Percentiles rank a stretch among this genome's conserved stretches.
Evolutionary conservation across 2,888 invertebrate genomes (phyloP).

Genomic region (Phragmatobia fuliginosa): DNA sequence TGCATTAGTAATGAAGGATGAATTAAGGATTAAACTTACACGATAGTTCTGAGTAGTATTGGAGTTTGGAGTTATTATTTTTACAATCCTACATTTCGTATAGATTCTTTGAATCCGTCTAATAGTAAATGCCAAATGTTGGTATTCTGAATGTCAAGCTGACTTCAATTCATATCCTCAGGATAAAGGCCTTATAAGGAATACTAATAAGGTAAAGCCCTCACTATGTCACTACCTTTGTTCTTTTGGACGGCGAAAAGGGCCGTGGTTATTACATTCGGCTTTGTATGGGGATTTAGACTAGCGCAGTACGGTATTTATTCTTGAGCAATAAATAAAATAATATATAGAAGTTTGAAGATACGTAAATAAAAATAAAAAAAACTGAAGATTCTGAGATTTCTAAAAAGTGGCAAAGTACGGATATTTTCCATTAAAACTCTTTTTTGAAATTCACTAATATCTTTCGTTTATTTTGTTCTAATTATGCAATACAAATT

Average conservation of each 20-base stretch:
- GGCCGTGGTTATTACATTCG: conserved; percentile 12
- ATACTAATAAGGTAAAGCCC: conserved; percentile 21
- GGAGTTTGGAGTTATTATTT: background rate
- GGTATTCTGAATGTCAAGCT: background rate
- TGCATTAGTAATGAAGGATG: too few relatives aligned
- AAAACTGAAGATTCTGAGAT: background rate
- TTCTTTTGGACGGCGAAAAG: conserved; percentile 4
- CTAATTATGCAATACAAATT: background rate
- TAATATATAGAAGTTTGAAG: background rate
- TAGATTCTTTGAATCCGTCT: too few relatives aligned
- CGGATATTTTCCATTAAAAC: too few relatives aligned
- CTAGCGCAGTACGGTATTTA: background rate
- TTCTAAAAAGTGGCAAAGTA: too few relatives aligned
- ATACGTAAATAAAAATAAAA: background rate
- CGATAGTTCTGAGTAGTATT: too few relatives aligned
- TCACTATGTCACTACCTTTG: conserved; percentile 5
- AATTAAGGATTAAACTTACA: too few relatives aligned
- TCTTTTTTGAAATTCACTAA: background rate
- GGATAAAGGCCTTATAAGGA: conserved; percentile 10
- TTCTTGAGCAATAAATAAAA: conserved; percentile 16
- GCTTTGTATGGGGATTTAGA: conserved; percentile 3
- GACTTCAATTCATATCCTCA: conserved; percentile 4
- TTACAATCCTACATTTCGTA: background rate
- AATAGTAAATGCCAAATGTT: background rate
- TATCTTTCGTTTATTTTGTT: background rate